phyloP scores from a whole-genome alignment of 2,888 invertebrate genomes.

The Arenicola marina region DNA sequence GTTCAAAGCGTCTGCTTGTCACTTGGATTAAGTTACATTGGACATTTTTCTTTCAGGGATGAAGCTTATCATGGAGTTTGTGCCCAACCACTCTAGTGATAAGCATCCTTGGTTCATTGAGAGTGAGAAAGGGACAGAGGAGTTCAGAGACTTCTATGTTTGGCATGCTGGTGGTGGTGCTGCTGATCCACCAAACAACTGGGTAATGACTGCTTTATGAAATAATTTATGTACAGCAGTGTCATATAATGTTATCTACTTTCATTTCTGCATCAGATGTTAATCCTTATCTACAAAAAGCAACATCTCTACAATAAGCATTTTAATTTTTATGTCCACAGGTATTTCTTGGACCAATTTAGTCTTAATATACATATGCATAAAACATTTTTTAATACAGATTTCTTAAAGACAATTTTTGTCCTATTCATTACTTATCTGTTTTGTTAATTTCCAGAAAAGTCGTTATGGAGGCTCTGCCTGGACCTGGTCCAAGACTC shows the following conservation, averaged over 20 bases:
- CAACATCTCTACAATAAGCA: no score
- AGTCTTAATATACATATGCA: no score
- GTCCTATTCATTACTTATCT: no score
- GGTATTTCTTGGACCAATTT: no score
- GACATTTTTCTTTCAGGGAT: constrained; percentile 23
- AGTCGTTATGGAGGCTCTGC: constrained; percentile 42
- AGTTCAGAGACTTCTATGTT: constrained; percentile 75
- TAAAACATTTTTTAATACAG: no score
- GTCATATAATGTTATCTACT: not conserved
- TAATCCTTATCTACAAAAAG: not conserved
- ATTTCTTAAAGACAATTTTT: no score
- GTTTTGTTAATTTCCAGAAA: no score
- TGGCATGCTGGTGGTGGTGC: constrained; percentile 66
- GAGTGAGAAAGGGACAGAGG: constrained; percentile 44
- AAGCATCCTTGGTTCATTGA: constrained; percentile 74
- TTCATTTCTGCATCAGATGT: not conserved
- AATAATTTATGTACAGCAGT: no score
- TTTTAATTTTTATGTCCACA: no score
- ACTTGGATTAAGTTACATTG: no score
- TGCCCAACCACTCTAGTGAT: constrained; percentile 69
- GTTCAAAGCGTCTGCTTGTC: no score
- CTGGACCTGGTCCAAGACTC: constrained; percentile 44
- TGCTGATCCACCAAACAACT: constrained; percentile 42
- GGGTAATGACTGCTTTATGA: constrained; percentile 44
- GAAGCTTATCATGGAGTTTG: constrained; percentile 74